Base-by-base conservation (phyloP, 2,797 vertebrate genomes). In the Bryconaethiops microstoma region DNA sequence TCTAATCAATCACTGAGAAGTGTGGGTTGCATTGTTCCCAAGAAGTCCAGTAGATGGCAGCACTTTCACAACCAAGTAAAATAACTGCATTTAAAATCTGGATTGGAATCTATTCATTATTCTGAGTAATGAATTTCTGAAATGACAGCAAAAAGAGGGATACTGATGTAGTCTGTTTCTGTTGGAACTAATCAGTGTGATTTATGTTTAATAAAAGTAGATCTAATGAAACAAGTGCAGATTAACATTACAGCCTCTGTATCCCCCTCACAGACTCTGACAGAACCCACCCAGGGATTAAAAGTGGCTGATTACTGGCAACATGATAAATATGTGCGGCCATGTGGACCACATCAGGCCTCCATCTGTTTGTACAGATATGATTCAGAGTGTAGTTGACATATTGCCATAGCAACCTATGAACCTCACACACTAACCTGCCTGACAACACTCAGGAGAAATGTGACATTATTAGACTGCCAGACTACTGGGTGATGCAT, bases 11-110 rank as follows among this genome's bases (percentile, higher is more conserved):
- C 10, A 25, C 14, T 29, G 1, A 57, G 1, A 57, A 14, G 21
- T 1, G 14, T 29, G 35, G 29, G 7, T 25, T 7, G 42, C 8
- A 13, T 52, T 75, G 17, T 57, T 39, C 21, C 50, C 12, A 42
- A 77, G 25, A 78, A 35, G 5, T 65, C 25, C 16, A 81, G 81
- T 67, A 90, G 89, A 78, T 84, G 89, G 88, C 86, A 87, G 85
- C 80, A 86, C 25, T 69, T 62, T 69, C 68, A 39, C 45, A 74
- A 19, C n/a, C 75, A 9, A 68, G 48, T 12, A 6, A 29, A 64
- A 29, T n/a, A 63, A 64, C 42, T 14, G 21, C 16, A 0, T 12
- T 45, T 3, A 14, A 45, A 80, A 19, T 65, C 5, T 42, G 29
- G 4, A 48, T 42, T 23, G 17, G 1, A 73, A 71, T 29, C 0